A percentile compares a stretch with the other conserved stretches of the same genome.
Conservation (phyloP, 2,113 vertebrate genomes). For the Hyperopisus bebe region DNA sequence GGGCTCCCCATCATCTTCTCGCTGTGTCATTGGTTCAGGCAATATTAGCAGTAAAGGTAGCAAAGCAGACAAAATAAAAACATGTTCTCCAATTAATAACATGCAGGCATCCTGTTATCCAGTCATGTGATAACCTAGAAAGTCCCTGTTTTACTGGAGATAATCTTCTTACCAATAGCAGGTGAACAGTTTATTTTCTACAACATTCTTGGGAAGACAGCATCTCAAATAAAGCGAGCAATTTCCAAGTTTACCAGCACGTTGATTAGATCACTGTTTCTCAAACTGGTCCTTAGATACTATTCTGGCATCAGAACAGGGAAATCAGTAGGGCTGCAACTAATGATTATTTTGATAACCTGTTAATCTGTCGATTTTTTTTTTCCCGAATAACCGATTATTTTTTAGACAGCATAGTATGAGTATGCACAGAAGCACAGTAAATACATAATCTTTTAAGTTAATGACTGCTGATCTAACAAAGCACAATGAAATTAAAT, state of each 20-base stretch:
- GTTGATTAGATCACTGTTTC: neutral
- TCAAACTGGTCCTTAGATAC: neutral
- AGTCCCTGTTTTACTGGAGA: neutral
- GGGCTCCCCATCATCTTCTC: conserved; percentile 54
- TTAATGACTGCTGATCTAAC: too few relatives aligned
- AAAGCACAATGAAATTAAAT: too few relatives aligned
- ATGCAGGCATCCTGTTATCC: neutral
- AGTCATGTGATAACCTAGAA: neutral
- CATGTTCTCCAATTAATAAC: neutral
- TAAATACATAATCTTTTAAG: too few relatives aligned
- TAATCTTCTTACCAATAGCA: neutral
- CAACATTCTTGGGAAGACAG: neutral
- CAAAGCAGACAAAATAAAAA: neutral
- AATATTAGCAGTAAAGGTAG: neutral
- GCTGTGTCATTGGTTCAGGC: conserved; percentile 31
- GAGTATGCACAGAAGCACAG: too few relatives aligned
- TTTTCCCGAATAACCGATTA: too few relatives aligned
- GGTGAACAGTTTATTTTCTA: neutral
- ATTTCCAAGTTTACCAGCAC: neutral
- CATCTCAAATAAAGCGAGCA: neutral
- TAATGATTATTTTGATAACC: too few relatives aligned
- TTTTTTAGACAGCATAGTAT: too few relatives aligned
- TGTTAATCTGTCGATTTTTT: too few relatives aligned
- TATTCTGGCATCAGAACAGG: too few relatives aligned
- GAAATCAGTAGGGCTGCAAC: too few relatives aligned